Evolutionary conservation across 1,140 invertebrate genomes (phyloP).

Genomic region (Rhyzopertha dominica): DNA sequence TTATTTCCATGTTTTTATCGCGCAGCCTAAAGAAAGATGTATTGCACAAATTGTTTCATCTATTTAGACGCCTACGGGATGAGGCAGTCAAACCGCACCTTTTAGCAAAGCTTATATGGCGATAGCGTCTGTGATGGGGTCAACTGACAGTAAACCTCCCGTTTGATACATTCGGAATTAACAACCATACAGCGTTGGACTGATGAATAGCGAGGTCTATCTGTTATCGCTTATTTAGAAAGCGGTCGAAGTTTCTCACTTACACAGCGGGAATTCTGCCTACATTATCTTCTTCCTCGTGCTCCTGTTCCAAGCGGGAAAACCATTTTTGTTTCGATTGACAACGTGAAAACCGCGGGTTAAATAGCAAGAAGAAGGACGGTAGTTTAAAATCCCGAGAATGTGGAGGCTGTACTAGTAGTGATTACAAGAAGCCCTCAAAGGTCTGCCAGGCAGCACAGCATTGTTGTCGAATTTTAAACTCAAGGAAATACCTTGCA

Average conservation of each 20-base stretch:
- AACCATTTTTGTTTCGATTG: not conserved
- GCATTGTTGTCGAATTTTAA: slow-evolving; percentile 2
- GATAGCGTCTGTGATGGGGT: slow-evolving; percentile 3
- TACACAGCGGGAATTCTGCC: slow-evolving; percentile 4
- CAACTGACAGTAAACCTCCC: not conserved
- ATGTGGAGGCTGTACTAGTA: no score
- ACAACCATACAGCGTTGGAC: slow-evolving; percentile 3
- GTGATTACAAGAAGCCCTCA: no score
- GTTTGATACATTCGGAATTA: not conserved
- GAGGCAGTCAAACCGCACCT: slow-evolving; percentile 8
- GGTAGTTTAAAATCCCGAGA: slow-evolving; percentile 2
- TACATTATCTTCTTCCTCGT: not conserved
- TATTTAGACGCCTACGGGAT: no score
- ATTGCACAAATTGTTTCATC: no score
- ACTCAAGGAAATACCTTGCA: not conserved
- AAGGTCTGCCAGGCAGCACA: slow-evolving; percentile 5
- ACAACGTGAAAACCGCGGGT: no score
- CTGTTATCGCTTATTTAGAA: slow-evolving; percentile 5
- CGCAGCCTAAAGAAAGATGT: no score
- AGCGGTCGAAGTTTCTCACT: slow-evolving; percentile 3
- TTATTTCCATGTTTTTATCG: no score
- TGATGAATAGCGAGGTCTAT: slow-evolving; percentile 1
- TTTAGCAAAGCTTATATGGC: not conserved
- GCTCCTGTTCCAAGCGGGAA: no score
- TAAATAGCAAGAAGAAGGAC: not conserved